Conservation (phyloP, 2,113 vertebrate species). For the Felis chaus region DNA sequence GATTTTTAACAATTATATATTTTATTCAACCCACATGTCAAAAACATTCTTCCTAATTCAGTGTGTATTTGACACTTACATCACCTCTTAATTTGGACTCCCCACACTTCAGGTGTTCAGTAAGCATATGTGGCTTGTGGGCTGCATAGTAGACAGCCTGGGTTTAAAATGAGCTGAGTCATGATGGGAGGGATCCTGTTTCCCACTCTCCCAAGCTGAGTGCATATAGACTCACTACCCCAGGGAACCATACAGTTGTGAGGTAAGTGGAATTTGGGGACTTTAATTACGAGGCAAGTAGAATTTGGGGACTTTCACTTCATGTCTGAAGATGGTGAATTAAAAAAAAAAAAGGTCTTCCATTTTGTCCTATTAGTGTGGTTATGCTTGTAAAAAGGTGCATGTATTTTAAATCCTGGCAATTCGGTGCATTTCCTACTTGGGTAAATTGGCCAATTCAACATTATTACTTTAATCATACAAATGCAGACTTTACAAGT, state of each 20-base stretch:
- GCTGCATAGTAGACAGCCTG: rapidly evolving
- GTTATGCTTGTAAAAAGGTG: background rate
- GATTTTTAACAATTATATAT: background rate
- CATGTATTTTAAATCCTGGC: background rate
- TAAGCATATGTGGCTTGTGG: background rate
- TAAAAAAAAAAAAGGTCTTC: background rate
- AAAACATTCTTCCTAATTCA: background rate
- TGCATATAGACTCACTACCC: too few species aligned
- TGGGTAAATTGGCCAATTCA: constrained; percentile 41
- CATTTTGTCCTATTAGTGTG: background rate
- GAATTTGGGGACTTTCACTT: background rate
- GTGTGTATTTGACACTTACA: background rate
- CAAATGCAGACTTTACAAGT: constrained; percentile 40
- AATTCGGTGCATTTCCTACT: background rate
- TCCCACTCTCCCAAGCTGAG: rapidly evolving
- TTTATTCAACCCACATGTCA: background rate
- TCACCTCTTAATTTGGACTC: background rate
- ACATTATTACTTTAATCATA: constrained; percentile 55
- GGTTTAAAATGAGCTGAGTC: background rate
- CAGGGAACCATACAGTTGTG: too few species aligned
- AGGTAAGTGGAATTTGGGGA: background rate
- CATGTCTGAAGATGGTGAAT: background rate
- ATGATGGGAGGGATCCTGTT: rapidly evolving
- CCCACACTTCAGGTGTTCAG: background rate
- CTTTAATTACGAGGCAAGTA: background rate